A percentile compares a stretch with the other conserved stretches of the same genome.
These are phyloP conservation scores for Heliconius sara DNA, from an alignment of 2,888 invertebrate genomes.

Conservation along the genomic window DNA sequence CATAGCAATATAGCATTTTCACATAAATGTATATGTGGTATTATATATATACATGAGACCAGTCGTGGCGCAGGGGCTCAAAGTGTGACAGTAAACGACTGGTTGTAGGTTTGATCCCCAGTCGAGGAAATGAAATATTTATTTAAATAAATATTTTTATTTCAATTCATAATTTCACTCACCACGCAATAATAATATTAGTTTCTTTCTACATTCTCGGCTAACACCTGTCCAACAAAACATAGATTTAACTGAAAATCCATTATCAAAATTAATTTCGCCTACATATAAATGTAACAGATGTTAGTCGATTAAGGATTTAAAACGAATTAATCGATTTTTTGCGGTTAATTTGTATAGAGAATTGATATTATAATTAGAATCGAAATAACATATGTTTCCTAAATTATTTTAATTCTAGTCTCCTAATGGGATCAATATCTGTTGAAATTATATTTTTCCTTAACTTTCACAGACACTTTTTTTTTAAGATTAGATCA, in stretches of 20 bases:
- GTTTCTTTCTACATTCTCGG: background rate
- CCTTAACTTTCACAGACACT: background rate
- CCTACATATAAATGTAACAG: background rate
- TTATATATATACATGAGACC: no score
- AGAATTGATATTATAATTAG: slow-evolving; percentile 12
- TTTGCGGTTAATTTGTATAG: slow-evolving; percentile 30
- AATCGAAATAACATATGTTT: slow-evolving; percentile 20
- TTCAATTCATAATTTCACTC: no score
- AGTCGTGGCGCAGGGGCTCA: no score
- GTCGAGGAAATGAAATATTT: no score
- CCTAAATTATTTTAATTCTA: background rate
- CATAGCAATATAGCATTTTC: no score
- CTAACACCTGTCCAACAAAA: no score
- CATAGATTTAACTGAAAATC: background rate
- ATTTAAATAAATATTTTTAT: no score
- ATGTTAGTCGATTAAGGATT: slow-evolving; percentile 22
- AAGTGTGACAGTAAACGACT: no score
- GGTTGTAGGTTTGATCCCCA: no score
- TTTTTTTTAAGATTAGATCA: no score
- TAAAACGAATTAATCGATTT: slow-evolving; percentile 22
- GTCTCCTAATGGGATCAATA: background rate
- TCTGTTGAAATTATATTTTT: background rate
- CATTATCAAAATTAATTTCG: background rate
- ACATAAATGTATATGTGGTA: no score
- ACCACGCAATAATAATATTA: no score